These are phyloP conservation scores for Alosa sapidissima DNA, from an alignment of 2,797 vertebrate genomes.

Conservation along the genomic window DNA sequence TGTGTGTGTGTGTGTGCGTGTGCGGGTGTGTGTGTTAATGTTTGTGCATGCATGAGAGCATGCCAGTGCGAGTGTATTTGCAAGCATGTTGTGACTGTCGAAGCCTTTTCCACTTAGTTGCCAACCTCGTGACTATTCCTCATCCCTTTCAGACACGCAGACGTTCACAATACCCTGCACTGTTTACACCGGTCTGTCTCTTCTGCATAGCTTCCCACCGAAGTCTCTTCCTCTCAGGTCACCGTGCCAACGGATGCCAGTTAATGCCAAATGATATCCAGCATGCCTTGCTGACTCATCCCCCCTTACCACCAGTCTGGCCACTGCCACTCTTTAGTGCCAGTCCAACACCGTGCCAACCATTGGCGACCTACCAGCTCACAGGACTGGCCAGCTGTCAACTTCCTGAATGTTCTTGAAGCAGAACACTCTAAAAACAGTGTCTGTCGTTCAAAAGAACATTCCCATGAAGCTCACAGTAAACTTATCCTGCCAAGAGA, in stretches of 20 bases:
- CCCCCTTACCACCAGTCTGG: background rate
- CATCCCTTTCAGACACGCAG: background rate
- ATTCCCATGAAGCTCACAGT: background rate
- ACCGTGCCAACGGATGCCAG: background rate
- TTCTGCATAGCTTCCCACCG: background rate
- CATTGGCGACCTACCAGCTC: conserved; percentile 5
- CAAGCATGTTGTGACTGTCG: too few species aligned
- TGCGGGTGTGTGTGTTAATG: background rate
- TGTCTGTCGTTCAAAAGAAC: background rate
- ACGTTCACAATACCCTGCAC: background rate
- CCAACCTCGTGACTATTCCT: background rate
- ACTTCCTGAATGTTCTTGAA: background rate
- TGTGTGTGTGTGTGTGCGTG: background rate
- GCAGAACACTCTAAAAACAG: conserved; percentile 15
- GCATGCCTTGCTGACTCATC: conserved; percentile 4
- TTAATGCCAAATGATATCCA: background rate
- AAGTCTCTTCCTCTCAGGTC: background rate
- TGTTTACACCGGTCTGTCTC: background rate
- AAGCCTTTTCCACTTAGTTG: background rate
- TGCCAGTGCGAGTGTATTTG: background rate
- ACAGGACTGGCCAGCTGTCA: background rate
- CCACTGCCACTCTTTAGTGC: background rate
- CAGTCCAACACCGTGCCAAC: background rate
- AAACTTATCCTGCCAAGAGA: background rate
- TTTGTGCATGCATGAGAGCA: background rate